Percentiles rank a stretch among this genome's conserved stretches.
These are phyloP conservation scores for Trachelipus rathkii DNA, from an alignment of 1,140 invertebrate species.

Conservation along the genomic window DNA sequence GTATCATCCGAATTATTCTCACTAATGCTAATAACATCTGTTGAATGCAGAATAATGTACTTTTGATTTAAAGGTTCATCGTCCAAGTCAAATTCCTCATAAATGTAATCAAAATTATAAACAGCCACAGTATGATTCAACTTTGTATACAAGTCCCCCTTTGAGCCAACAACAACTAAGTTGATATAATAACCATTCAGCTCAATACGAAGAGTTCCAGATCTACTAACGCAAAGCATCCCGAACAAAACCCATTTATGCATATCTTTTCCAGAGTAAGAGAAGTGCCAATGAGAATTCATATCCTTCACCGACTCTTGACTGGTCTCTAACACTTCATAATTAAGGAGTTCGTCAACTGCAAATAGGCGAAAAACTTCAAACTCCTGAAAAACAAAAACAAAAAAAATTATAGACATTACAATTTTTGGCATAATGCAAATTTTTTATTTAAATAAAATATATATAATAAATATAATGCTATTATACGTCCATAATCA, in stretches of 20 bases:
- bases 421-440: no score
- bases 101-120: neutral
- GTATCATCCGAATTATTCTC: no score
- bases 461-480: no score
- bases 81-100: neutral
- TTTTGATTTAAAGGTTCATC: no score
- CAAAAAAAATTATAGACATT: no score
- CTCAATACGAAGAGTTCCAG: neutral
- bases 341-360: no score
- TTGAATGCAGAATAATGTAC: no score
- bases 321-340: no score
- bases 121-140: neutral
- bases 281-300: neutral
- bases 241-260: neutral
- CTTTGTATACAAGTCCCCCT: neutral
- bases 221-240: neutral
- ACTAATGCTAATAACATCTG: no score
- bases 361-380: neutral
- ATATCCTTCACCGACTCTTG: neutral
- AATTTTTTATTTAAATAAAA: no score
- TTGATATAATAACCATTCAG: neutral
- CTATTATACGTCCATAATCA: no score
- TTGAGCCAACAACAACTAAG: neutral
- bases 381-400: neutral
- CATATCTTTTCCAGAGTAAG: neutral